These are phyloP conservation scores for Iphiclides podalirius DNA, from an alignment of 2,888 invertebrate species.

Conservation along the genomic window DNA sequence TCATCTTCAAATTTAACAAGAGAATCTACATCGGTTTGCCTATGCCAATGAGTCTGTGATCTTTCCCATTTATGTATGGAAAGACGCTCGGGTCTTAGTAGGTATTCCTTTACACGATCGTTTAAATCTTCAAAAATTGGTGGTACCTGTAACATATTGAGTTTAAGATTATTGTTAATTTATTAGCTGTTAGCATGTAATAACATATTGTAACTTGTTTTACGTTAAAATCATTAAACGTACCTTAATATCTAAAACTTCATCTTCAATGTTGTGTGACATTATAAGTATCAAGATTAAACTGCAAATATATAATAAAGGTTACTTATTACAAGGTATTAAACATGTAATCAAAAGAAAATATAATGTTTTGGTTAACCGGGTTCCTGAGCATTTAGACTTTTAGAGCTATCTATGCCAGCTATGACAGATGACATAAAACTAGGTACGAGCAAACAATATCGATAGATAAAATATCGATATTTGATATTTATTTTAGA, in stretches of 20 bases:
- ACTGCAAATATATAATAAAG: not conserved
- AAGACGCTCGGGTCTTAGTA: slow-evolving; percentile 84
- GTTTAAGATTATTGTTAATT: not conserved
- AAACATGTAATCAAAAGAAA: not conserved
- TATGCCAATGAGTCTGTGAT: slow-evolving; percentile 81
- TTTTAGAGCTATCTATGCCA: too few species aligned
- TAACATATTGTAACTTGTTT: not conserved
- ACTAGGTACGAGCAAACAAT: too few species aligned
- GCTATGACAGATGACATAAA: too few species aligned
- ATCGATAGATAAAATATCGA: too few species aligned
- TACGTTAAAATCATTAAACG: not conserved
- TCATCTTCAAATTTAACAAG: slow-evolving; percentile 67
- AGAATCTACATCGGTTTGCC: slow-evolving; percentile 34
- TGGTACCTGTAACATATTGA: slow-evolving; percentile 67
- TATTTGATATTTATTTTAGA: too few species aligned
- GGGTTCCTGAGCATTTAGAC: too few species aligned
- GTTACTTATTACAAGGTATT: not conserved
- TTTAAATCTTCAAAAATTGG: slow-evolving; percentile 84
- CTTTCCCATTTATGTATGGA: slow-evolving; percentile 86
- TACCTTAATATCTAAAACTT: slow-evolving; percentile 53
- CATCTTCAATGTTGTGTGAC: slow-evolving; percentile 46
- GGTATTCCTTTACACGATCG: slow-evolving; percentile 83
- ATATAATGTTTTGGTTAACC: not conserved
- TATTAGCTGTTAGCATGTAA: not conserved
- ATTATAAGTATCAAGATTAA: slow-evolving; percentile 31